A percentile compares a stretch with the other conserved stretches of the same genome.
These are phyloP conservation scores for Chromobotia macracanthus DNA, from an alignment of 2,797 vertebrate species.

Conservation along the genomic window DNA sequence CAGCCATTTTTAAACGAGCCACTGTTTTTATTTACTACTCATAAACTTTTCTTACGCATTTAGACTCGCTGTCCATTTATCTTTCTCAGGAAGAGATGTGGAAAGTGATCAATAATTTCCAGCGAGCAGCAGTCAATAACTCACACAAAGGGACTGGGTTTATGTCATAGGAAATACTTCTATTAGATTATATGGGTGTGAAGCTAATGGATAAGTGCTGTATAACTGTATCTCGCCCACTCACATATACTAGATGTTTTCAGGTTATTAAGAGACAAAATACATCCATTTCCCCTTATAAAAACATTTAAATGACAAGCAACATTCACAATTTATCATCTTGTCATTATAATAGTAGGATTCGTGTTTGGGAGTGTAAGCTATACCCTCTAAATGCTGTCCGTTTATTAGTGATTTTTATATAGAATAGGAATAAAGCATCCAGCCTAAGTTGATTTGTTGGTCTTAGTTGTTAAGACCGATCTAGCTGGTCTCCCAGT, in stretches of 20 bases:
- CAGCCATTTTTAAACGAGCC: constrained; percentile 15
- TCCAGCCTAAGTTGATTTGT: too few relatives aligned
- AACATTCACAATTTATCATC: neutral
- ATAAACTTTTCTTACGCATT: constrained; percentile 12
- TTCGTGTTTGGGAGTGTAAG: neutral
- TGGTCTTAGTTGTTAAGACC: too few relatives aligned
- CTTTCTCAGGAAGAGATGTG: constrained; percentile 45
- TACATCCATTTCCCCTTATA: constrained; percentile 4
- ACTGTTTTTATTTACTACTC: constrained; percentile 21
- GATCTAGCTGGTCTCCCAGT: too few relatives aligned
- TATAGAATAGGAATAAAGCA: too few relatives aligned
- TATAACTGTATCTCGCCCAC: constrained; percentile 29
- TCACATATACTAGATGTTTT: neutral
- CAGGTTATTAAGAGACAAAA: neutral
- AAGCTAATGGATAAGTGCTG: constrained; percentile 49
- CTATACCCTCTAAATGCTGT: too few relatives aligned
- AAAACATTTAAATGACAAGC: neutral
- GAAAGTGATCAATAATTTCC: constrained; percentile 54
- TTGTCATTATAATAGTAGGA: too few relatives aligned
- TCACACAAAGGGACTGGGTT: constrained; percentile 42
- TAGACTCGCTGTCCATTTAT: constrained; percentile 24
- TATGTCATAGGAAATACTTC: constrained; percentile 12
- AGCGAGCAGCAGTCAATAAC: constrained; percentile 49
- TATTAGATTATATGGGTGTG: constrained; percentile 49
- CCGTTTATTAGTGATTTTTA: too few relatives aligned